phyloP scores from a whole-genome alignment of 2,888 invertebrate species.

The Drosophila putrida region DNA sequence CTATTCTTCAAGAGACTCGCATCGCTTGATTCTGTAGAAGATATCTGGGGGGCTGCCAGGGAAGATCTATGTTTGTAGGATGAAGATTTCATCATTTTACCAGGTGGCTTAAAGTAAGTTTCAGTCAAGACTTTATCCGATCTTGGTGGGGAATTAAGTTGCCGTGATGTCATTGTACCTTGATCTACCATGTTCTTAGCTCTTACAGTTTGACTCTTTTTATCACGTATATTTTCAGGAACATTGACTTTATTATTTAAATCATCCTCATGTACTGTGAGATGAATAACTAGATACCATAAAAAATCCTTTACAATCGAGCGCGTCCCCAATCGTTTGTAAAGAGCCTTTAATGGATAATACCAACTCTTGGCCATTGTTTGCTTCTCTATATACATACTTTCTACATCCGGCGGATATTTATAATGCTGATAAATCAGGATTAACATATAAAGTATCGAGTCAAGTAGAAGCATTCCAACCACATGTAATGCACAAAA shows the following conservation, averaged over 20 bases:
- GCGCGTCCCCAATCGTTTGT: neutral
- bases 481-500: slow-evolving; percentile 9
- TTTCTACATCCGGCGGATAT: slow-evolving; percentile 14
- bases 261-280: slow-evolving; percentile 13
- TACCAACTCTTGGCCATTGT: slow-evolving; percentile 22
- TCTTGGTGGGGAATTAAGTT: neutral
- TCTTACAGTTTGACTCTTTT: slow-evolving; percentile 3
- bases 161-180: neutral
- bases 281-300: slow-evolving; percentile 2
- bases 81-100: neutral
- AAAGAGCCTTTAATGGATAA: slow-evolving; percentile 10
- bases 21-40: neutral
- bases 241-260: neutral
- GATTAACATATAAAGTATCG: slow-evolving; percentile 19
- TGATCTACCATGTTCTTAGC: neutral
- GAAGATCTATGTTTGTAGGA: neutral
- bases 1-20: neutral
- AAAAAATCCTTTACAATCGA: neutral
- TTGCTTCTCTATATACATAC: neutral
- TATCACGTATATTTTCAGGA: neutral
- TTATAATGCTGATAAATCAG: slow-evolving; percentile 15
- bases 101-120: neutral
- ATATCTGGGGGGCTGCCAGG: neutral
- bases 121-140: neutral
- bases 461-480: slow-evolving; percentile 25